These are phyloP conservation scores for Aleiodes leptofemur DNA, from an alignment of 2,888 invertebrate species.

Conservation along the genomic window DNA sequence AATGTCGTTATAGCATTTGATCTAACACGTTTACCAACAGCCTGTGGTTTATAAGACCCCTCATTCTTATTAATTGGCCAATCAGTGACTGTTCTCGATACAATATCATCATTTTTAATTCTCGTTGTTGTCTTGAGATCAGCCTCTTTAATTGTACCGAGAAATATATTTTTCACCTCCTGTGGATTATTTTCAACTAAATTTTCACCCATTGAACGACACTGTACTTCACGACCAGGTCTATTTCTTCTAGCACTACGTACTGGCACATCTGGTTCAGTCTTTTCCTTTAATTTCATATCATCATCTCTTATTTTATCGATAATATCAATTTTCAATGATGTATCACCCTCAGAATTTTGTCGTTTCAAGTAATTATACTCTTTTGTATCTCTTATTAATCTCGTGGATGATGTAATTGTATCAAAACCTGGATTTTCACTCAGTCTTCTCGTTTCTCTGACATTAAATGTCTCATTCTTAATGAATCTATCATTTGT, in stretches of 20 bases:
- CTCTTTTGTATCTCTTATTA: constrained; percentile 60
- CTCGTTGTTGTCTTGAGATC: constrained; percentile 66
- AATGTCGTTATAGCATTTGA: constrained; percentile 73
- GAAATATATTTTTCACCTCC: constrained; percentile 68
- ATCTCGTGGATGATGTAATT: constrained; percentile 49
- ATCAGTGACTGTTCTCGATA: constrained; percentile 68
- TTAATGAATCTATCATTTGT: constrained; percentile 62
- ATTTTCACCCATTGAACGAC: constrained; percentile 74
- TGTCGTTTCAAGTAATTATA: constrained; percentile 66
- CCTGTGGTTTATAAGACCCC: constrained; percentile 59
- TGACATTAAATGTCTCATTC: constrained; percentile 56
- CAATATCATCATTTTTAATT: constrained; percentile 64
- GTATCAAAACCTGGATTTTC: constrained; percentile 62
- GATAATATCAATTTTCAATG: constrained; percentile 57
- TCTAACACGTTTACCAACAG: constrained; percentile 72
- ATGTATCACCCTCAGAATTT: constrained; percentile 71
- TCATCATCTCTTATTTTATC: constrained; percentile 51
- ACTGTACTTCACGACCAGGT: constrained; percentile 71
- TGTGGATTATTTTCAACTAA: constrained; percentile 61
- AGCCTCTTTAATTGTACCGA: constrained; percentile 72
- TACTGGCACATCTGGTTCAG: constrained; percentile 72
- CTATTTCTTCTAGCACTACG: constrained; percentile 71
- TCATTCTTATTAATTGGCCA: constrained; percentile 72
- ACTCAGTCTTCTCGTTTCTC: constrained; percentile 67
- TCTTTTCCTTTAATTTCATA: constrained; percentile 60